Base-by-base conservation (phyloP, 2,113 vertebrate species). In the Guaruba guarouba region DNA sequence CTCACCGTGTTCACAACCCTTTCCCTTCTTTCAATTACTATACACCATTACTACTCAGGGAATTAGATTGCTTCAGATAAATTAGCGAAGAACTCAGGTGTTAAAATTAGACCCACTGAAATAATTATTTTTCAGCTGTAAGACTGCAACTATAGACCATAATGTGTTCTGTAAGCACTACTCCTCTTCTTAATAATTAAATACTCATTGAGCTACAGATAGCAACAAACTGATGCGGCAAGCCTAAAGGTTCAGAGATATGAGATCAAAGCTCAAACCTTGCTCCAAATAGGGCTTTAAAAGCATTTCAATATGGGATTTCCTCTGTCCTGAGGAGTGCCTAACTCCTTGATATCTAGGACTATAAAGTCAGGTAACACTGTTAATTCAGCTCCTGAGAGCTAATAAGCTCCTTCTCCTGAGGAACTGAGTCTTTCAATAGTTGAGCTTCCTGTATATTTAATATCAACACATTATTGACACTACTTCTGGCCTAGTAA, bases 161-260 rank as follows among this genome's bases (percentile, higher is more conserved):
- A 83, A 92, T 54, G 41, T 61, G 54, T 69, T 73, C 73, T 81
- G 35, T 61, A 94, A 94, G 74, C 61, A 84, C n/a, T 85, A 79
- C 43, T 89, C 44, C 35, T 66, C 70, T 92, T 92, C 80, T 89
- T 63, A 90, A 4, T 82, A 94, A 90, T 91, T 92, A 94, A 95
- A 69, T 85, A 95, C 89, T 79, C 59, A 82, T 37, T 89, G 74
- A 24, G 31, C 62, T 87, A 66, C 63, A 87, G 70, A 76, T 14
- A 90, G 20, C 83, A 54, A 86, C 52, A 71, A 89, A 76, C 52
- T 76, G 81, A 74, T 27, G 61, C 10, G 3, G 83, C 52, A 89
- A 82, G 77, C 48, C 62, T 79, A n/a, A 74, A 35, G 51, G 23
- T 86, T 82, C 48, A 71, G 61, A 78, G 17, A 82, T 2, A 71